phyloP scores from a whole-genome alignment of 2,797 vertebrate species.

The Poecilia gillii region DNA sequence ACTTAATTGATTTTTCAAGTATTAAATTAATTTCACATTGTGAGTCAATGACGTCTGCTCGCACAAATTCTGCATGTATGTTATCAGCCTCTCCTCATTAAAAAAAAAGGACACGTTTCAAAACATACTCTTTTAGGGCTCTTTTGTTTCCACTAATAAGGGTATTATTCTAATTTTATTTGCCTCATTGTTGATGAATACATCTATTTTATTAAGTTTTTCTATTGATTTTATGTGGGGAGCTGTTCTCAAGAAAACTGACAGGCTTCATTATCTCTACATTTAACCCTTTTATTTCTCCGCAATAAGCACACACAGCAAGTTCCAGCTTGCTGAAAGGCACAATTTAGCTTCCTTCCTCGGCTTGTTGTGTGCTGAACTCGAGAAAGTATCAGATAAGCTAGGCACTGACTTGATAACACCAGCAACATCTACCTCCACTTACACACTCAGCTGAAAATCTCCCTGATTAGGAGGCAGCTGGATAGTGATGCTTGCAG shows the following conservation, averaged over 20 bases:
- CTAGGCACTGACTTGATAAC: conserved; percentile 26
- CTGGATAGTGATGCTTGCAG: conserved; percentile 32
- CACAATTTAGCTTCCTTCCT: conserved; percentile 15
- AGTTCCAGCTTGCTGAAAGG: neutral
- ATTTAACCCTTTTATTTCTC: conserved; percentile 1
- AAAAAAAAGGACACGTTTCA: conserved; percentile 27
- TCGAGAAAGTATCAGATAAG: conserved; percentile 34
- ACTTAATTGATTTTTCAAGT: conserved; percentile 79
- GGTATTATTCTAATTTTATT: neutral
- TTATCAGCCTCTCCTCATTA: conserved; percentile 53
- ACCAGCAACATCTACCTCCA: conserved; percentile 14
- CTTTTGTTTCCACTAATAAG: conserved; percentile 36
- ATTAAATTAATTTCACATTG: conserved; percentile 75
- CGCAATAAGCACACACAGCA: neutral
- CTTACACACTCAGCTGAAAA: conserved; percentile 46
- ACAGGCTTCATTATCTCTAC: conserved; percentile 6
- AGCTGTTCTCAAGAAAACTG: neutral
- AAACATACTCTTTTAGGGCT: conserved; percentile 31
- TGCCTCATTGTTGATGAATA: conserved; percentile 9
- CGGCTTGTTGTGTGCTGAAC: conserved; percentile 13
- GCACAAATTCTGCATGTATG: conserved; percentile 43
- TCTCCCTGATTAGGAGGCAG: conserved; percentile 48
- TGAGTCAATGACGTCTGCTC: conserved; percentile 60
- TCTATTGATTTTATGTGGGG: neutral
- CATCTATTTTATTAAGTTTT: conserved; percentile 9